Evolutionary conservation across 2,797 vertebrate species (phyloP).

Genomic region (Corythornis leucogaster): DNA sequence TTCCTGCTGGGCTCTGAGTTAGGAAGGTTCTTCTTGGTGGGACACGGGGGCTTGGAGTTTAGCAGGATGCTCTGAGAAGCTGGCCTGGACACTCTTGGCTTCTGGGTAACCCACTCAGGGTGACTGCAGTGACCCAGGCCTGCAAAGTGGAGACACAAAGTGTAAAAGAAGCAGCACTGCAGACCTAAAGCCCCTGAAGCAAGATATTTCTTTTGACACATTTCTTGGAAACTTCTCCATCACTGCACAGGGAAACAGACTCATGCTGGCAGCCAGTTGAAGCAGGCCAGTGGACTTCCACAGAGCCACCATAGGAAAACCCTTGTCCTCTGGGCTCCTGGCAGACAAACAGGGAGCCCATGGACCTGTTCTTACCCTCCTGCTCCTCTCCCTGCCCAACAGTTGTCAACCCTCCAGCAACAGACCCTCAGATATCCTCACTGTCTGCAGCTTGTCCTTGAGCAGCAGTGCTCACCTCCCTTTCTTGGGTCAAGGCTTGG

Average conservation of each 20-base stretch:
- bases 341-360: neutral
- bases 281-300: neutral
- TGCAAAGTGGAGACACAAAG: neutral
- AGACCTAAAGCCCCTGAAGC: neutral
- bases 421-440: conserved; percentile 62
- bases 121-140: neutral
- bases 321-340: neutral
- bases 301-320: neutral
- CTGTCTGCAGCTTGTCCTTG: conserved; percentile 64
- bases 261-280: neutral
- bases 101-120: neutral
- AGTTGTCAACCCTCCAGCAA: neutral
- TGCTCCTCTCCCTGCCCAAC: neutral
- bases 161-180: neutral
- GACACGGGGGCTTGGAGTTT: conserved; percentile 32
- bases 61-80: conserved; percentile 55
- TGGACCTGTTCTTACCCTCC: too few species aligned
- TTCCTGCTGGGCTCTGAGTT: neutral
- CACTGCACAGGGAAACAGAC: neutral
- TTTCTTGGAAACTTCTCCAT: neutral
- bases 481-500: neutral
- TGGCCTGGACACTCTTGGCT: conserved; percentile 3
- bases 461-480: conserved; percentile 33
- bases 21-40: conserved; percentile 60
- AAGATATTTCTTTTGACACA: neutral